phyloP scores from a whole-genome alignment of 2,888 invertebrate genomes.

The Sinodicranocentrus sp. region DNA sequence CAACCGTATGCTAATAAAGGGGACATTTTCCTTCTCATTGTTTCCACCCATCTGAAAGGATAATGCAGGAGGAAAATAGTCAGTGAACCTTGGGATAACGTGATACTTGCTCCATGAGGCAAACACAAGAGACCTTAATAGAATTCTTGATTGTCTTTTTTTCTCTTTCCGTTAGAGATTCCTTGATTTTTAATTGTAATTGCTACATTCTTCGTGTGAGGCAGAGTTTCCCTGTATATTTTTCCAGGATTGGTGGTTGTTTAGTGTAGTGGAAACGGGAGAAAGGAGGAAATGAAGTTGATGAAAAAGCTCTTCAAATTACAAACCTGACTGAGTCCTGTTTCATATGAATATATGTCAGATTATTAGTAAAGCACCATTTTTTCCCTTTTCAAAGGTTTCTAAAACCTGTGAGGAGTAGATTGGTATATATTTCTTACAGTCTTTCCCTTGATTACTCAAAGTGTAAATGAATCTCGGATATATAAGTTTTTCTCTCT shows the following conservation, averaged over 20 bases:
- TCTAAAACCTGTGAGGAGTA: slow-evolving; percentile 31
- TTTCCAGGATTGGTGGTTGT: slow-evolving; percentile 24
- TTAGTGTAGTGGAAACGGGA: slow-evolving; percentile 44
- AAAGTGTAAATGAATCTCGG: slow-evolving; percentile 54
- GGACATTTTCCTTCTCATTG: slow-evolving; percentile 53
- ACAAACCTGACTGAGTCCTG: slow-evolving; percentile 65
- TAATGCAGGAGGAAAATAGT: not conserved
- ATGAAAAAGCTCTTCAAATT: slow-evolving; percentile 64
- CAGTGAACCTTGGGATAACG: slow-evolving; percentile 31
- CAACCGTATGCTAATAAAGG: slow-evolving; percentile 46
- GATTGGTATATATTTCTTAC: not conserved
- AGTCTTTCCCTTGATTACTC: slow-evolving; percentile 1
- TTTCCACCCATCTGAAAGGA: slow-evolving; percentile 2
- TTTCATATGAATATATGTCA: not conserved
- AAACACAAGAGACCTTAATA: slow-evolving; percentile 55
- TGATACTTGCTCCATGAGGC: slow-evolving; percentile 38
- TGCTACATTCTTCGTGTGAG: slow-evolving; percentile 27
- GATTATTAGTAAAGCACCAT: slow-evolving; percentile 18
- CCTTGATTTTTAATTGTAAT: slow-evolving; percentile 61
- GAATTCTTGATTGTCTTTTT: slow-evolving; percentile 41
- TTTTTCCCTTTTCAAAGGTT: too few relatives aligned
- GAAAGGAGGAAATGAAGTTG: slow-evolving; percentile 50
- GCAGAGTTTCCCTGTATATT: slow-evolving; percentile 26
- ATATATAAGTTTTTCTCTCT: not conserved
- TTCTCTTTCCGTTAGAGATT: slow-evolving; percentile 5